These are phyloP conservation scores for Eira barbara DNA, from an alignment of 2,113 vertebrate genomes.

Conservation along the genomic window DNA sequence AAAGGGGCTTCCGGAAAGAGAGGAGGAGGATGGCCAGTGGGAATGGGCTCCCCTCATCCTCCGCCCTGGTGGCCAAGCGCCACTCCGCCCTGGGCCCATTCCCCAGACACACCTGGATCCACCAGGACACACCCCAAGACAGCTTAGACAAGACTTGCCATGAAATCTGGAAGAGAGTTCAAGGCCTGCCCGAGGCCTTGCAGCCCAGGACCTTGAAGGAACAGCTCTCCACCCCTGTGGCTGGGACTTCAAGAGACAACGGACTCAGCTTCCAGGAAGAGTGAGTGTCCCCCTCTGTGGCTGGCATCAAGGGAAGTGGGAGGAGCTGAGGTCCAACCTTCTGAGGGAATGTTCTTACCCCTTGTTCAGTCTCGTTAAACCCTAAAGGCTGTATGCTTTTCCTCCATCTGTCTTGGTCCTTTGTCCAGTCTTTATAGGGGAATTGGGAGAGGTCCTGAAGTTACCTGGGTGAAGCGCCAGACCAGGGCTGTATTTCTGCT, in stretches of 20 bases:
- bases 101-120: slow-evolving; percentile 87
- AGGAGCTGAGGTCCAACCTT: neutral
- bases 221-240: neutral
- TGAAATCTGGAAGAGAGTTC: slow-evolving; percentile 84
- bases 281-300: slow-evolving; percentile 58
- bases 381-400: neutral
- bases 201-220: slow-evolving; percentile 34
- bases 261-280: slow-evolving; percentile 22
- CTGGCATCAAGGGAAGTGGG: neutral
- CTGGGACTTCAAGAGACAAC: neutral
- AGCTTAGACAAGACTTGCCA: slow-evolving; percentile 83
- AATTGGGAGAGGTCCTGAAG: neutral
- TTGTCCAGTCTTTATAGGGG: neutral
- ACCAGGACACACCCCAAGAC: slow-evolving; percentile 83
- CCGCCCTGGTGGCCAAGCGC: slow-evolving; percentile 3
- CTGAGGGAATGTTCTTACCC: neutral
- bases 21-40: slow-evolving; percentile 68
- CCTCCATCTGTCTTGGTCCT: neutral
- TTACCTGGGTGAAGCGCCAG: neutral
- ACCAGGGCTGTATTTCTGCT: neutral
- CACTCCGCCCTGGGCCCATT: slow-evolving; percentile 82
- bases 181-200: slow-evolving; percentile 64
- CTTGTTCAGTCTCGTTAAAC: neutral
- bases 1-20: slow-evolving; percentile 46
- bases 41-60: slow-evolving; percentile 15